Conservation (phyloP, 2,888 invertebrate species). For the Synanthedon formicaeformis region DNA sequence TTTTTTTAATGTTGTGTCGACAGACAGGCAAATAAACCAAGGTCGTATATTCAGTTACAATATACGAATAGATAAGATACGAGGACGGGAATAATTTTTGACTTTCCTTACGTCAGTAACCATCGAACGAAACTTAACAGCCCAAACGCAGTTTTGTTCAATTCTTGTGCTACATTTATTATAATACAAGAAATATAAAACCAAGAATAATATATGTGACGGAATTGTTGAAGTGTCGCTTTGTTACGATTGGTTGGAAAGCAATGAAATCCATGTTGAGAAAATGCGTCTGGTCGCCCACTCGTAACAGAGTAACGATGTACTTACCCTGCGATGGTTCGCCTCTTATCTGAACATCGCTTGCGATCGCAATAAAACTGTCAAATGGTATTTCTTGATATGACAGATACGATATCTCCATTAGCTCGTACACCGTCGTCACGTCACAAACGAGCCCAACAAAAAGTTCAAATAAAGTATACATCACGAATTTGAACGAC, state of each 20-base stretch:
- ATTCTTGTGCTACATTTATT: no score
- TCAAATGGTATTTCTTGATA: slow-evolving; percentile 53
- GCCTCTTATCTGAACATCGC: slow-evolving; percentile 41
- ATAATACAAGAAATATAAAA: no score
- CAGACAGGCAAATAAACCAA: no score
- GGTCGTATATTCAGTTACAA: no score
- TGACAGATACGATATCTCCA: slow-evolving; percentile 62
- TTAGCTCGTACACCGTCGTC: slow-evolving; percentile 50
- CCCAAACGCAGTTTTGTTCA: no score
- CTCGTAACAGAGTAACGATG: slow-evolving; percentile 13
- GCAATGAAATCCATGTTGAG: not conserved
- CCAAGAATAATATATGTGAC: no score
- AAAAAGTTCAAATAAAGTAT: slow-evolving; percentile 35
- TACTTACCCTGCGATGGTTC: slow-evolving; percentile 25
- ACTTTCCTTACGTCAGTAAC: no score
- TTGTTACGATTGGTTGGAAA: not conserved
- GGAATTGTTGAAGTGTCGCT: no score
- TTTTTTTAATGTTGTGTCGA: no score
- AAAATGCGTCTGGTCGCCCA: not conserved
- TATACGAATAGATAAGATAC: no score
- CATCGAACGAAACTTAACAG: no score
- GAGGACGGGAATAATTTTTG: no score
- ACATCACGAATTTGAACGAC: slow-evolving; percentile 37
- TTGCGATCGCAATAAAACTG: slow-evolving; percentile 58
- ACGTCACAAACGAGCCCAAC: slow-evolving; percentile 35